Evolutionary conservation across 2,888 invertebrate genomes (phyloP).

Genomic region (Trisateles emortualis): DNA sequence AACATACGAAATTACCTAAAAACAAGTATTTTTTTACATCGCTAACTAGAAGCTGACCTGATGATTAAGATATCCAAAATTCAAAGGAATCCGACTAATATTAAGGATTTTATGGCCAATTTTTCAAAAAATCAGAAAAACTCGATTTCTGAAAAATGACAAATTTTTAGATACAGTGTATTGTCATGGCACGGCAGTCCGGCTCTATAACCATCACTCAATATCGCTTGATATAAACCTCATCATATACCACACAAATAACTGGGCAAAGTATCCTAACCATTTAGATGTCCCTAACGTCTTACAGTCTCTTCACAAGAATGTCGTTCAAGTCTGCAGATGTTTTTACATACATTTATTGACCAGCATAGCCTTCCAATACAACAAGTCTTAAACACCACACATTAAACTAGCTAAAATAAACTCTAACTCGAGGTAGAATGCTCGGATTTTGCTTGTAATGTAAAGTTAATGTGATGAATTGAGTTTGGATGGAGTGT

Average conservation of each 20-base stretch:
- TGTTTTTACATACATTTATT: slow-evolving; percentile 80
- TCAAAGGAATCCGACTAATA: no score
- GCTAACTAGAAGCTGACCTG: no score
- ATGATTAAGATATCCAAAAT: no score
- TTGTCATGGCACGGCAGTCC: no score
- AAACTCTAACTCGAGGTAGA: background rate
- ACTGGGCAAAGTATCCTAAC: slow-evolving; percentile 55
- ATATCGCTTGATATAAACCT: slow-evolving; percentile 23
- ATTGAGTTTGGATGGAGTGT: slow-evolving; percentile 1
- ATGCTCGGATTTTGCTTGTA: slow-evolving; percentile 28
- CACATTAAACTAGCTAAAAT: background rate
- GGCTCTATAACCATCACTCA: slow-evolving; percentile 15
- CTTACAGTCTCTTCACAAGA: slow-evolving; percentile 64
- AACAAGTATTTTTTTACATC: no score
- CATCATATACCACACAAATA: slow-evolving; percentile 28
- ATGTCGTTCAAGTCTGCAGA: slow-evolving; percentile 74
- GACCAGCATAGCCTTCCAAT: slow-evolving; percentile 54
- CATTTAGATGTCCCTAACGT: slow-evolving; percentile 68
- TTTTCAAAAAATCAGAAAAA: no score
- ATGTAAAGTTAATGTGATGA: background rate
- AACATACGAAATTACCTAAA: no score
- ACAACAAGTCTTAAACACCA: slow-evolving; percentile 31
- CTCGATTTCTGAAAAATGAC: no score
- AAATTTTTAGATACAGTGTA: no score
- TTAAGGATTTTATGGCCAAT: no score